Evolutionary conservation across 2,797 vertebrate species (phyloP).

Genomic region (Microctenopoma lineatum): DNA sequence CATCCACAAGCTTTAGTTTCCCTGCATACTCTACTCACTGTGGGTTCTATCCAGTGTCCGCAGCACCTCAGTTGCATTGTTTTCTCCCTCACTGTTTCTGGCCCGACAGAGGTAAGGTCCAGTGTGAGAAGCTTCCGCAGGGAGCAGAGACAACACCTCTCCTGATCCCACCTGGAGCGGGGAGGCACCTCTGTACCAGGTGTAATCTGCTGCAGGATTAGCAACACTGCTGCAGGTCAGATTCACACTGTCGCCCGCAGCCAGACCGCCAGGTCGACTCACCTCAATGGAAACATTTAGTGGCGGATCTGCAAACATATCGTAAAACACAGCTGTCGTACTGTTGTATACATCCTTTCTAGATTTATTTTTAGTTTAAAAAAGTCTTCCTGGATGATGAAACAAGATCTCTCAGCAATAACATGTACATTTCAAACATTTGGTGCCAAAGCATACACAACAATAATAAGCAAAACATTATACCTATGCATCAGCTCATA

Average conservation of each 20-base stretch:
- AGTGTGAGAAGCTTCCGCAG: slow-evolving; percentile 16
- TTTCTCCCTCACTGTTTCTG: slow-evolving; percentile 39
- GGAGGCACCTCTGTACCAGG: slow-evolving; percentile 35
- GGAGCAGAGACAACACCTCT: slow-evolving; percentile 34
- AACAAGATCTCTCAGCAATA: too few species aligned
- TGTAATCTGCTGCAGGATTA: slow-evolving; percentile 55
- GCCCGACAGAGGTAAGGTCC: slow-evolving; percentile 54
- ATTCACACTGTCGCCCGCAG: slow-evolving; percentile 35
- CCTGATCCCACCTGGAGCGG: slow-evolving; percentile 42
- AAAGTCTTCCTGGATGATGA: too few species aligned
- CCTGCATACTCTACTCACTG: slow-evolving; percentile 35
- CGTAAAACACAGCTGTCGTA: not conserved
- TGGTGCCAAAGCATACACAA: too few species aligned
- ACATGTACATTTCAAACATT: too few species aligned
- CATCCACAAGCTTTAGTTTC: not conserved
- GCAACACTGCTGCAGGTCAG: slow-evolving; percentile 62
- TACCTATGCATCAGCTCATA: too few species aligned
- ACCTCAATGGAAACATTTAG: slow-evolving; percentile 45
- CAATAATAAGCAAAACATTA: too few species aligned
- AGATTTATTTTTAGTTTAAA: too few species aligned
- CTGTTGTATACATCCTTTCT: not conserved
- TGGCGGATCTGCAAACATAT: slow-evolving; percentile 39
- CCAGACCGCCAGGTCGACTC: slow-evolving; percentile 9
- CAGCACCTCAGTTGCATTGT: slow-evolving; percentile 38
- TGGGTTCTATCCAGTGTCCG: slow-evolving; percentile 5